These are phyloP conservation scores for Pecten maximus DNA, from an alignment of 2,888 invertebrate genomes.

Conservation along the genomic window DNA sequence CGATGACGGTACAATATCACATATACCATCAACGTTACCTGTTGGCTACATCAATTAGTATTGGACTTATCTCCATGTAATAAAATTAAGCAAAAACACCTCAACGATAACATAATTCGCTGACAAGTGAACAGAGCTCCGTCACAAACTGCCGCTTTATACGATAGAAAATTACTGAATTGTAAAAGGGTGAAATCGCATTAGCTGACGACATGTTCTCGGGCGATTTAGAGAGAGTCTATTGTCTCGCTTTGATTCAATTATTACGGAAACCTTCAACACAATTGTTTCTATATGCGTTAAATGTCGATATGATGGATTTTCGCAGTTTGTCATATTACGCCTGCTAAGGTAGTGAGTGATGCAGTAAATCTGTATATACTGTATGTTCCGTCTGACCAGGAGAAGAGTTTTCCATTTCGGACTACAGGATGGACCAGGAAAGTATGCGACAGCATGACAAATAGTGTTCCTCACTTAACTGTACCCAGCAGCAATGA, in stretches of 20 bases:
- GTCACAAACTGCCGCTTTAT: neutral
- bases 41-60: too few relatives aligned
- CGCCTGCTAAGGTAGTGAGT: neutral
- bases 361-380: neutral
- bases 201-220: neutral
- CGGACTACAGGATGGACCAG: too few relatives aligned
- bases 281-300: conserved; percentile 4
- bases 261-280: neutral
- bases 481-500: too few relatives aligned
- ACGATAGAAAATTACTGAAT: neutral
- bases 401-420: too few relatives aligned
- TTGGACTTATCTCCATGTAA: neutral
- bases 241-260: conserved; percentile 15
- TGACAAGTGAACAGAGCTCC: neutral
- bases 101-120: neutral
- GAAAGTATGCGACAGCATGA: too few relatives aligned
- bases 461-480: too few relatives aligned
- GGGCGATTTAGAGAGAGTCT: neutral
- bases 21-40: too few relatives aligned
- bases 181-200: neutral
- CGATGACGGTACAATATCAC: too few relatives aligned
- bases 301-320: neutral
- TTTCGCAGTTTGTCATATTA: conserved; percentile 6
- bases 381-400: too few relatives aligned
- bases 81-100: neutral